Evolutionary conservation across 2,113 vertebrate species (phyloP).

Genomic region (Lagopus leucura): DNA sequence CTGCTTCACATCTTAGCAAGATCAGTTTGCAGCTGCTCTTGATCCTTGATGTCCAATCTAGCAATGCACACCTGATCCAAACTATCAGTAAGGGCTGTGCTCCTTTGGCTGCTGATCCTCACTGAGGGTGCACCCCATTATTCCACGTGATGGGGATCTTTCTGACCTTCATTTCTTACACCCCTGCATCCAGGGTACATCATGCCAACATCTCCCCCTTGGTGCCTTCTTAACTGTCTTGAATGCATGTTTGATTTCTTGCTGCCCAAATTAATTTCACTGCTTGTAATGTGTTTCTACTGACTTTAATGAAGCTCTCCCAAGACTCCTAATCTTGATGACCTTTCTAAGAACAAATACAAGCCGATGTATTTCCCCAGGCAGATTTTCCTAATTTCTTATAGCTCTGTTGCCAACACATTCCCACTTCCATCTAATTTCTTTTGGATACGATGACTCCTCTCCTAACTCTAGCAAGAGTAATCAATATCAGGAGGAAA

Average conservation of each 20-base stretch:
- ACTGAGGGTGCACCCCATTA: accelerated
- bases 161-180: background rate
- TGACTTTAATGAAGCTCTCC: constrained; percentile 35
- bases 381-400: constrained; percentile 46
- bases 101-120: background rate
- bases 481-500: constrained; percentile 23
- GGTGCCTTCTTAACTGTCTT: background rate
- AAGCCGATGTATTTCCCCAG: constrained; percentile 24
- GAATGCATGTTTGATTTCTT: constrained; percentile 7
- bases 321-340: constrained; percentile 39
- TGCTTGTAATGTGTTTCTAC: constrained; percentile 13
- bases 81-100: background rate
- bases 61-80: background rate
- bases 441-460: background rate
- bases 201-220: background rate
- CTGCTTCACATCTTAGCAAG: background rate
- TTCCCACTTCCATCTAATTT: constrained; percentile 49
- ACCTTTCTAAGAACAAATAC: constrained; percentile 51
- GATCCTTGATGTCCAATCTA: background rate
- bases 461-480: background rate
- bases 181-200: background rate
- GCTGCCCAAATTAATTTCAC: constrained; percentile 24
- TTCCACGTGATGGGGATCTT: accelerated
- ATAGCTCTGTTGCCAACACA: constrained; percentile 22
- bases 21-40: background rate